A percentile compares a stretch with the other conserved stretches of the same genome.
phyloP scores from a whole-genome alignment of 2,888 invertebrate species.

The Andrena trimmerana region DNA sequence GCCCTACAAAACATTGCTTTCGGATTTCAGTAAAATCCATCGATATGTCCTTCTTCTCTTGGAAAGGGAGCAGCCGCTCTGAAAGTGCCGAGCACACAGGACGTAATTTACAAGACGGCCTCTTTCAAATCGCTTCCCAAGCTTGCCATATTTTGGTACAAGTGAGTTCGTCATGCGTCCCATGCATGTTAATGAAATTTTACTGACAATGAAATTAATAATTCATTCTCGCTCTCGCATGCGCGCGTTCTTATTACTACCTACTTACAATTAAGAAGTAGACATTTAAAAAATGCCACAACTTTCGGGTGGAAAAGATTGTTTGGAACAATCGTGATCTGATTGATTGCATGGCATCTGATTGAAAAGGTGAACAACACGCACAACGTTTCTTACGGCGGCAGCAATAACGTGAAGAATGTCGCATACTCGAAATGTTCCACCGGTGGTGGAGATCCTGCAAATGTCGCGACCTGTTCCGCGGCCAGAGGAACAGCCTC shows the following conservation, averaged over 20 bases:
- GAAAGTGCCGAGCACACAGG: conserved; percentile 69
- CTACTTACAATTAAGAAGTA: no score
- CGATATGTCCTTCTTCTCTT: conserved; percentile 81
- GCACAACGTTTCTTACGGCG: conserved; percentile 90
- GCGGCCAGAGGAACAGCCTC: conserved; percentile 46
- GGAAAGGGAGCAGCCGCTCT: conserved; percentile 75
- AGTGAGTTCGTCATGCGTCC: conserved; percentile 84
- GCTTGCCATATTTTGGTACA: conserved; percentile 92
- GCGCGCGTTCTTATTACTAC: no score
- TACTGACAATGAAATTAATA: no score
- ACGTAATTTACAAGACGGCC: conserved; percentile 90
- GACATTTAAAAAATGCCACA: no score
- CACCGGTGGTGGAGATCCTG: conserved; percentile 61
- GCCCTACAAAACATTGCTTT: not conserved
- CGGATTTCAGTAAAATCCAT: conserved; percentile 10
- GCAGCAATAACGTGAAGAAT: conserved; percentile 87
- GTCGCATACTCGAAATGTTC: conserved; percentile 84
- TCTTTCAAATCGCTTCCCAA: conserved; percentile 92
- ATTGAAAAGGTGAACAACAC: conserved; percentile 87
- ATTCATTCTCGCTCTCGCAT: no score
- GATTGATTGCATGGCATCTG: not conserved
- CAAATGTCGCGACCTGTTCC: conserved; percentile 48
- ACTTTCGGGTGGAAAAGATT: no score
- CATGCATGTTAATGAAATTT: not conserved
- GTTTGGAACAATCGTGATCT: not conserved